Conservation (phyloP, 2,888 invertebrate species). For the Deroplatys truncata region DNA sequence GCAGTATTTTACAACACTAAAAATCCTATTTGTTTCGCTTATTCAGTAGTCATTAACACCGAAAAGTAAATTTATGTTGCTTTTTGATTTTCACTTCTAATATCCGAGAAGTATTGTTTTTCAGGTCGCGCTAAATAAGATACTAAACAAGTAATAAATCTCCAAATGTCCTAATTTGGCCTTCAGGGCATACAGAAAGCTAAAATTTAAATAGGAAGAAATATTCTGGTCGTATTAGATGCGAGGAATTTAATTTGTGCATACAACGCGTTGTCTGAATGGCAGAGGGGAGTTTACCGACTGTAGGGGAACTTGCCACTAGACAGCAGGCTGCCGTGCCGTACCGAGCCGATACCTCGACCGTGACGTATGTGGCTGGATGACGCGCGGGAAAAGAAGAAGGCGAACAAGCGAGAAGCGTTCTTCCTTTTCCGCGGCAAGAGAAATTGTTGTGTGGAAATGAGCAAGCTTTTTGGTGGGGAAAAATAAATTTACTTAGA, state of each 20-base stretch:
- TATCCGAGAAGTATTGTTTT: too few species aligned
- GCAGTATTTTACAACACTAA: too few species aligned
- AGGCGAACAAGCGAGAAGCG: conserved; percentile 18
- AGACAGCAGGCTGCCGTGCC: conserved; percentile 11
- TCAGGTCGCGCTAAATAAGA: too few species aligned
- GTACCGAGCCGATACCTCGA: conserved; percentile 18
- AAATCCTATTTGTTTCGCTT: too few species aligned
- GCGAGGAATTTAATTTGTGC: not conserved
- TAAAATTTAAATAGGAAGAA: too few species aligned
- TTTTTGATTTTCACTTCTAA: too few species aligned
- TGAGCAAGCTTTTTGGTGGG: not conserved
- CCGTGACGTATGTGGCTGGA: conserved; percentile 24
- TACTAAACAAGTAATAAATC: too few species aligned
- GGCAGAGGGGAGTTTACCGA: not conserved
- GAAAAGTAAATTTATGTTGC: too few species aligned
- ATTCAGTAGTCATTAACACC: too few species aligned
- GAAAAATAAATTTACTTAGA: not conserved
- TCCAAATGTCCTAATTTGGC: too few species aligned
- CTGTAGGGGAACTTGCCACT: not conserved
- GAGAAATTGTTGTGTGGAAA: conserved; percentile 15
- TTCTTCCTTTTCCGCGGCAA: conserved; percentile 19
- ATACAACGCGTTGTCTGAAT: not conserved
- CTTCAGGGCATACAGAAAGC: too few species aligned
- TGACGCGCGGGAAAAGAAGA: conserved; percentile 24
- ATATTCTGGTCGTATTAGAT: not conserved